Conservation (phyloP, 2,797 vertebrate species). For the Catamblyrhynchus diadema region DNA sequence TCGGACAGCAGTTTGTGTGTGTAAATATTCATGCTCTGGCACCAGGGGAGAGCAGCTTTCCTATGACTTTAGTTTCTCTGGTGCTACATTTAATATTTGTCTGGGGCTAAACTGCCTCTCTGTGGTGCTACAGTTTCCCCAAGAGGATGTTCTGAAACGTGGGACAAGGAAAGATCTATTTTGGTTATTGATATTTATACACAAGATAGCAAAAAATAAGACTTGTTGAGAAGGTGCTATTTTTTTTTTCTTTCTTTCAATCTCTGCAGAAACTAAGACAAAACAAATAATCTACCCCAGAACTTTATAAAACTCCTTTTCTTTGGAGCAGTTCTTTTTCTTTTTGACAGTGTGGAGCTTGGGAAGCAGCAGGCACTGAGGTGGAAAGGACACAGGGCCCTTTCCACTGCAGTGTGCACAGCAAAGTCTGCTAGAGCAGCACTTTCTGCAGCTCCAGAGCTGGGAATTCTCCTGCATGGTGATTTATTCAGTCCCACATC, state of each 20-base stretch:
- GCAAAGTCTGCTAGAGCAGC: background rate
- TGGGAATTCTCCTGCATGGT: background rate
- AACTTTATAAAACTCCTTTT: background rate
- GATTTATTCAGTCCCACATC: background rate
- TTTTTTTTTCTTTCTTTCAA: constrained; percentile 43
- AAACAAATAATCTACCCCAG: background rate
- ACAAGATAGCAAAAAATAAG: constrained; percentile 50
- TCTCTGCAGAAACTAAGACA: constrained; percentile 25
- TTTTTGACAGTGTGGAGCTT: background rate
- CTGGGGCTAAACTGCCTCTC: constrained; percentile 70
- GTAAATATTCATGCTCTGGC: constrained; percentile 44
- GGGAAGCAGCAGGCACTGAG: background rate
- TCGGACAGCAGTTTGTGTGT: constrained; percentile 36
- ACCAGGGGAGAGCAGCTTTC: constrained; percentile 32
- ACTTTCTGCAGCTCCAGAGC: background rate
- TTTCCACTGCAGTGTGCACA: background rate
- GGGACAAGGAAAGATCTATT: constrained; percentile 68
- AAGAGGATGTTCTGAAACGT: constrained; percentile 46
- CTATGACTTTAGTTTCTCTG: constrained; percentile 50
- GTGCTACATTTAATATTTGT: constrained; percentile 69
- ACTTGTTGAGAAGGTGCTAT: constrained; percentile 60
- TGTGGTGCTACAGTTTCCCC: constrained; percentile 59
- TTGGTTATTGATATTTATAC: constrained; percentile 72
- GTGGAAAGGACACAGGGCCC: background rate
- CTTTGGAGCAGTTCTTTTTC: background rate